Conservation (phyloP, 2,113 vertebrate genomes). For the Mus musculus region GRCm39 chr15:79345001-79345500, state of each 20-base stretch:
- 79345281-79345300: background rate
- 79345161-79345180: background rate
- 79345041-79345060: background rate
- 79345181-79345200: background rate
- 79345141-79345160: background rate
- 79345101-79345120: background rate
- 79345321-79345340: background rate
- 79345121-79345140: background rate
- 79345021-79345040: background rate
- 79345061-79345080: background rate
- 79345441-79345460: background rate
- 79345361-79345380: background rate
- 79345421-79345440: background rate
- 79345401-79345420: background rate
- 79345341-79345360: background rate
- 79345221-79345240: background rate
- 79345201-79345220: too few relatives aligned
- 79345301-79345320: background rate
- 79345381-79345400: background rate
- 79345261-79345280: background rate
- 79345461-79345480: background rate
- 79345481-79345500: background rate
- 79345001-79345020: background rate
- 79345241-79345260: background rate
- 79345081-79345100: background rate